Evolutionary conservation across 2,888 invertebrate genomes (phyloP), one percentile per base, ranked within the genome.

Genomic region (Helobdella robusta): DNA sequence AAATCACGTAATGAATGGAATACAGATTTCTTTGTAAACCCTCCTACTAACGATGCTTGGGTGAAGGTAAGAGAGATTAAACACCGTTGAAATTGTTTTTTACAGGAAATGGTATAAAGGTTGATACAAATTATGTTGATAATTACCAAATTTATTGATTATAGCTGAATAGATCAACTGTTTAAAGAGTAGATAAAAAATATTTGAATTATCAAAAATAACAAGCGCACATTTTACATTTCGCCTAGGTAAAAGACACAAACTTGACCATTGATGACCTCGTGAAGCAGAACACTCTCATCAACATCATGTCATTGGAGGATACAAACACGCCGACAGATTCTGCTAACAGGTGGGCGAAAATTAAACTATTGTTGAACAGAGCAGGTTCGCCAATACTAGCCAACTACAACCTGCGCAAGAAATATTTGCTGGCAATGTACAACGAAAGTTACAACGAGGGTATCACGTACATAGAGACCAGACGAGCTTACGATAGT

Each of bases 381-480:
- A 56, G 68, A 23, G 66, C 52, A 11, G 64, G 68, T 2, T 32
- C 61, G 11, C 65, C 61, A 20, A 59, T 71, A 5, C 60, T 71
- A 20, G 59, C 66, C 11, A 70, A 71, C 65, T 23, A 64, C 20
- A 20, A 62, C 6, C 67, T 70, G 59, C 68, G 68, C 44, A 36
- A 15, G 25, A 15, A 36, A 25, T 67, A 69, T 60, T 23, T 68
- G 28, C 52, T 28, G 35, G 67, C 65, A 35, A n/a, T 62, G 50
- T 28, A 34, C 20, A 32, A 68, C 8, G 50, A 66, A 11, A 54
- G 61, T 4, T 28, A 66, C 23, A 28, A 59, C 6, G 71, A 72
- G 30, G 71, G 71, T 2, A 64, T 71, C 20, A 68, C 66, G 30
- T 70, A 69, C 36, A 18, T 70, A 30, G 70, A 70, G 64, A 62